Evolutionary conservation across 2,797 vertebrate species (phyloP).

Genomic region (Manis crassicaudata): DNA sequence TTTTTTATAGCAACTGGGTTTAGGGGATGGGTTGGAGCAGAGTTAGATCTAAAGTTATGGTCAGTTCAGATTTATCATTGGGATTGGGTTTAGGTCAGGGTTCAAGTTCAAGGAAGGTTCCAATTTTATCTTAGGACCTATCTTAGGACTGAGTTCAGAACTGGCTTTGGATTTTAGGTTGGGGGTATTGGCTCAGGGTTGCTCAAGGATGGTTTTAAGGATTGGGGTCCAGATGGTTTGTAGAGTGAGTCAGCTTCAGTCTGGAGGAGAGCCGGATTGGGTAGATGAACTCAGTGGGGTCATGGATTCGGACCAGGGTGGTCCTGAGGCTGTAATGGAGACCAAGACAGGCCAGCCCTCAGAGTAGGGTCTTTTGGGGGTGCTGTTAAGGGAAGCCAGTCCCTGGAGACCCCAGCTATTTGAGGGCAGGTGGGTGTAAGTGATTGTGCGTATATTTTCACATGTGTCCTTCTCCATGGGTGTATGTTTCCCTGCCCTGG

Average conservation of each 20-base stretch:
- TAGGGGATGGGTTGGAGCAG: neutral
- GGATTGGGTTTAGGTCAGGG: neutral
- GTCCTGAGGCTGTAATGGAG: neutral
- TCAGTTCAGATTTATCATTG: neutral
- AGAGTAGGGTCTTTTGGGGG: neutral
- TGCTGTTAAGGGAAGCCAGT: neutral
- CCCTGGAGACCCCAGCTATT: neutral
- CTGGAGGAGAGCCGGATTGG: neutral
- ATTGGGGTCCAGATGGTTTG: fast-evolving
- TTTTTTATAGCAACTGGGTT: neutral
- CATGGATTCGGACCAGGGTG: too few relatives aligned
- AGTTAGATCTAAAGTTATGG: neutral
- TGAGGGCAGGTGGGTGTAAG: neutral
- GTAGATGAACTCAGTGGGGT: neutral
- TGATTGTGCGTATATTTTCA: fast-evolving
- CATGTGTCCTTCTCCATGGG: neutral
- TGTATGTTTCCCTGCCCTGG: neutral
- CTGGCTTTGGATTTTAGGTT: neutral
- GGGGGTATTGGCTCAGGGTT: neutral
- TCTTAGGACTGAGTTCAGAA: neutral
- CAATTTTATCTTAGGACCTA: neutral
- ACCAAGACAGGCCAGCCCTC: neutral
- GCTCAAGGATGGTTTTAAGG: neutral
- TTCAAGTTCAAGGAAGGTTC: neutral
- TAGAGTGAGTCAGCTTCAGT: neutral